phyloP scores from a whole-genome alignment of 2,113 vertebrate genomes.

The Plecotus auritus region DNA sequence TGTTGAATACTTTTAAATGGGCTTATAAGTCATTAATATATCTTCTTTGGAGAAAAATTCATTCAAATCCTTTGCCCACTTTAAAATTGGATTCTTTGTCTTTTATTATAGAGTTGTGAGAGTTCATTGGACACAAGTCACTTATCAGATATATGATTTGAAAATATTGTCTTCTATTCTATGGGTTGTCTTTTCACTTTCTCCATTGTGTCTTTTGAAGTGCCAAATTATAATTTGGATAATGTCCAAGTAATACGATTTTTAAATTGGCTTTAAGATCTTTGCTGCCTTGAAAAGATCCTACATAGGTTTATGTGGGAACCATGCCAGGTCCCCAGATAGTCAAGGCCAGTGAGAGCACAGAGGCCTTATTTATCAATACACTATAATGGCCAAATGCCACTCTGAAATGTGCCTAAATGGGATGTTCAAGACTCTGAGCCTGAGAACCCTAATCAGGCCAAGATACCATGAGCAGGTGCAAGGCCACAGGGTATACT shows the following conservation, averaged over 20 bases:
- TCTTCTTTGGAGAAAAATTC: neutral
- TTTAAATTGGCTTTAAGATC: neutral
- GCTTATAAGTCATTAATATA: neutral
- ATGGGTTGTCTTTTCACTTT: neutral
- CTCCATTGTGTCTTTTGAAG: neutral
- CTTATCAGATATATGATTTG: neutral
- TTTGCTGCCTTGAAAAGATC: neutral
- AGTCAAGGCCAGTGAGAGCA: no score
- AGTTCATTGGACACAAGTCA: neutral
- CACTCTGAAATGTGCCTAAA: no score
- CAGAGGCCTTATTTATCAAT: no score
- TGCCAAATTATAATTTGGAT: neutral
- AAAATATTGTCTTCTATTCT: neutral
- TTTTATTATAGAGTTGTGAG: neutral
- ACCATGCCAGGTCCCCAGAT: no score
- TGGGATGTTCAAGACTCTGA: no score
- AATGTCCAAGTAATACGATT: neutral
- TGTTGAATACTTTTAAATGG: neutral
- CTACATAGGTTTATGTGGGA: neutral
- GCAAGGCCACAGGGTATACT: no score
- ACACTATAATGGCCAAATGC: no score
- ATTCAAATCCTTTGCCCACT: neutral
- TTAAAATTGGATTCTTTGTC: neutral
- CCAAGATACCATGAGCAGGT: no score
- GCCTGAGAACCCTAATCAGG: no score